phyloP scores from a whole-genome alignment of 1,140 invertebrate genomes.

The Rhyzopertha dominica region DNA sequence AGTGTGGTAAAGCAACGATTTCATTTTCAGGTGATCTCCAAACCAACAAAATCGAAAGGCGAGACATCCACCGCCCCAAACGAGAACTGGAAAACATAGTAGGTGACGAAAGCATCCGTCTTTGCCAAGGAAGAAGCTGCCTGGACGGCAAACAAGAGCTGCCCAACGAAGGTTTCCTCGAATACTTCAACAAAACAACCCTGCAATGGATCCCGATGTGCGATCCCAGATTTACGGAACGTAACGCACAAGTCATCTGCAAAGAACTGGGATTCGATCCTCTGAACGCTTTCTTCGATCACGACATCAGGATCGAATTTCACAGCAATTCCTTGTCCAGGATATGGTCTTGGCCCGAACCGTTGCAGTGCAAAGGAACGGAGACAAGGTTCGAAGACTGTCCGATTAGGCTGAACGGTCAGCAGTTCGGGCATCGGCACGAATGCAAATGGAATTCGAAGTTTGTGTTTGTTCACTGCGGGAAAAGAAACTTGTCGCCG shows the following conservation, averaged over 20 bases:
- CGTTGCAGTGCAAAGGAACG: constrained; percentile 77
- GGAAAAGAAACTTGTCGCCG: constrained; percentile 64
- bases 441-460: constrained; percentile 82
- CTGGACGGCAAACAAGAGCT: constrained; percentile 48
- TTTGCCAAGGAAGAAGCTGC: constrained; percentile 73
- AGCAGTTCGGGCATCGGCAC: constrained; percentile 77
- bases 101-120: constrained; percentile 50
- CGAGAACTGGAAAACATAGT: constrained; percentile 50
- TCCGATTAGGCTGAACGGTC: constrained; percentile 82
- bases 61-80: constrained; percentile 43
- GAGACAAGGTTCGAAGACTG: constrained; percentile 83
- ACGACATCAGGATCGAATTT: constrained; percentile 75
- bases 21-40: no score
- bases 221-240: constrained; percentile 88
- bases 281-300: constrained; percentile 80
- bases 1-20: no score
- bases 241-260: constrained; percentile 94
- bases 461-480: constrained; percentile 94
- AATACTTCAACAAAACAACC: constrained; percentile 93
- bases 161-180: constrained; percentile 77
- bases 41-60: constrained; percentile 44
- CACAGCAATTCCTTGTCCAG: constrained; percentile 76
- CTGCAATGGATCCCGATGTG: constrained; percentile 96
- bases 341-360: constrained; percentile 94
- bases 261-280: constrained; percentile 86